These are phyloP conservation scores for Zonotrichia leucophrys DNA, from an alignment of 2,113 vertebrate species.

Conservation along the genomic window DNA sequence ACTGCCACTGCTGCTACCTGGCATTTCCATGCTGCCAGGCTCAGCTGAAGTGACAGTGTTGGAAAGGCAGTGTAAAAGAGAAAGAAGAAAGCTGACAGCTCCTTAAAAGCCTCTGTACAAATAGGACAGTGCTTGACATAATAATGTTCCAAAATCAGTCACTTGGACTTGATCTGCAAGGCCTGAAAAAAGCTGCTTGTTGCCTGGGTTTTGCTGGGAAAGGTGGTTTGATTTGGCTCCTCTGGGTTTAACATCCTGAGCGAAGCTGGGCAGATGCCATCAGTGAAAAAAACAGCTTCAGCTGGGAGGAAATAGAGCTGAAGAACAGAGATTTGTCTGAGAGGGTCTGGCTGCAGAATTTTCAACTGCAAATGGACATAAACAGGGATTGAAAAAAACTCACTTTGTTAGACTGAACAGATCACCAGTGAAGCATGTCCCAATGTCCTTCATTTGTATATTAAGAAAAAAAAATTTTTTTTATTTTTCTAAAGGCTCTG, in stretches of 20 bases:
- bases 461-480: neutral
- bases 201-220: neutral
- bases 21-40: neutral
- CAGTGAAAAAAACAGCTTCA: neutral
- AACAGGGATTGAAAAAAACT: neutral
- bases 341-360: neutral
- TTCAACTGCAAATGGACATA: neutral
- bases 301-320: neutral
- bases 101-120: neutral
- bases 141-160: constrained; percentile 2
- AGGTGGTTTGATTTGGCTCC: neutral
- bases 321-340: neutral
- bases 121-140: neutral
- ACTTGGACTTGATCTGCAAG: constrained; percentile 12
- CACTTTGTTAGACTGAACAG: neutral
- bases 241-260: neutral
- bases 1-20: neutral
- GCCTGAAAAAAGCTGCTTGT: constrained; percentile 16
- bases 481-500: neutral
- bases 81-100: constrained; percentile 21
- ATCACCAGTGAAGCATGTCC: neutral
- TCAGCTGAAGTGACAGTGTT: neutral
- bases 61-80: neutral
- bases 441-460: neutral
- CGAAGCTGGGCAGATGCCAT: neutral